Evolutionary conservation across 2,797 vertebrate genomes (phyloP), one percentile per base, ranked within the genome.

Genomic region (Hybognathus amarus): DNA sequence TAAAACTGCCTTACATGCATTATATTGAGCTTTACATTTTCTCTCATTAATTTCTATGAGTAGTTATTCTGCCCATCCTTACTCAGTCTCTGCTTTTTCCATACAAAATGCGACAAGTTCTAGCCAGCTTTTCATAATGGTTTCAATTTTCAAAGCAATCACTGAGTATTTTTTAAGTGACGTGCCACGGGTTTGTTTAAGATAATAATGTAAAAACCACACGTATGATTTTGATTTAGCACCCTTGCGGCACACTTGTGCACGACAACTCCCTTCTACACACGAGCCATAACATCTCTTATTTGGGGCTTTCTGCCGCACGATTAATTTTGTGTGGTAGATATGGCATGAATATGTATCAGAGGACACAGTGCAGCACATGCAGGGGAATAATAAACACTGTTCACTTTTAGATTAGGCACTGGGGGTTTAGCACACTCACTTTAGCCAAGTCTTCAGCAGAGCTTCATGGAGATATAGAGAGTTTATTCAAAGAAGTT

Each of bases 291-390:
- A 27, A 76, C 22, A 64, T 15, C 27, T 73, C 56, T 61, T 40
- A 54, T 77, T 77, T 33, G 33, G 33, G 73, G 73, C 30, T 52
- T 56, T 52, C 30, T 0, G 52, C 24, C 56, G 12, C 33, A 83
- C 56, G 52, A 77, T 76, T 80, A 10, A 54, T 50, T 50, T 83
- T 47, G 45, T 69, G 67, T 30, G 17, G 38, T 52, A 47, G 15
- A 80, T 66, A 47, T 79, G n/a, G 71, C 47, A 67, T 54, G 70
- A 82, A 40, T 67, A 22, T 66, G 71, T n/a, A 76, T 82, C 71
- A 76, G 33, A 54, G 47, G 17, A 82, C 7, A 18, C n/a, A 33
- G 45, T 56, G 70, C 47, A 66, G 30, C 80, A 64, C 33, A 75
- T 40, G 15, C 59, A 27, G 42, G n/a, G 61, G 50, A 56, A 76